Percentiles rank a stretch among this genome's conserved stretches.
Conservation (phyloP, 2,113 vertebrate genomes). For the Pristiophorus japonicus region DNA sequence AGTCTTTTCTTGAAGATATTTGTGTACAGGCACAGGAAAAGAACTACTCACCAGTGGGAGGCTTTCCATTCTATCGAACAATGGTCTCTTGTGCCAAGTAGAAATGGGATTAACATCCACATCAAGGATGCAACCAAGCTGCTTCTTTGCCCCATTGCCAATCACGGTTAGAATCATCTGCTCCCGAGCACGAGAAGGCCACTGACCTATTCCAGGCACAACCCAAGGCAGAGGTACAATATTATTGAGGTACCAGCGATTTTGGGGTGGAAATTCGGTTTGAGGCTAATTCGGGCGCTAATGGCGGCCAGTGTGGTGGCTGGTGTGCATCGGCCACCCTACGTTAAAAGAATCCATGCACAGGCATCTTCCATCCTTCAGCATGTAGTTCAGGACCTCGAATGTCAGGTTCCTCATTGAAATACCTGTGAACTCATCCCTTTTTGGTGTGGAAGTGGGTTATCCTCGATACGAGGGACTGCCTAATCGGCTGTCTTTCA, state of each 20-base stretch:
- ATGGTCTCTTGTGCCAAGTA: constrained; percentile 5
- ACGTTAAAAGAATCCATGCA: too few species aligned
- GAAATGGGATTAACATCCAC: neutral
- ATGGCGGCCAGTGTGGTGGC: too few species aligned
- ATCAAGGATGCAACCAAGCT: neutral
- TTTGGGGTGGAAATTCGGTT: too few species aligned
- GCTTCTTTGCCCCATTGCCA: neutral
- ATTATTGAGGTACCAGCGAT: neutral
- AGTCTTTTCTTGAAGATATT: neutral
- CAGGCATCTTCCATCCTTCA: too few species aligned
- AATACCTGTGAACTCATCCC: too few species aligned
- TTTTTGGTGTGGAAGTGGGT: too few species aligned
- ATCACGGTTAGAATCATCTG: neutral
- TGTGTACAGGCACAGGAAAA: neutral
- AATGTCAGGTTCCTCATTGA: too few species aligned
- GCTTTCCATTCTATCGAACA: neutral
- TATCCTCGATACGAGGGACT: too few species aligned
- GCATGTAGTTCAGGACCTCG: too few species aligned
- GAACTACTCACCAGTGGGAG: neutral
- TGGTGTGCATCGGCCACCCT: too few species aligned
- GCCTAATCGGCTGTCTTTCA: too few species aligned
- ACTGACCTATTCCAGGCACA: neutral
- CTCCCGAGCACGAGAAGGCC: neutral
- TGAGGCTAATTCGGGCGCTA: too few species aligned
- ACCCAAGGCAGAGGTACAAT: neutral